Evolutionary conservation across 2,113 vertebrate species (phyloP).

Genomic region (Chitala chitala): DNA sequence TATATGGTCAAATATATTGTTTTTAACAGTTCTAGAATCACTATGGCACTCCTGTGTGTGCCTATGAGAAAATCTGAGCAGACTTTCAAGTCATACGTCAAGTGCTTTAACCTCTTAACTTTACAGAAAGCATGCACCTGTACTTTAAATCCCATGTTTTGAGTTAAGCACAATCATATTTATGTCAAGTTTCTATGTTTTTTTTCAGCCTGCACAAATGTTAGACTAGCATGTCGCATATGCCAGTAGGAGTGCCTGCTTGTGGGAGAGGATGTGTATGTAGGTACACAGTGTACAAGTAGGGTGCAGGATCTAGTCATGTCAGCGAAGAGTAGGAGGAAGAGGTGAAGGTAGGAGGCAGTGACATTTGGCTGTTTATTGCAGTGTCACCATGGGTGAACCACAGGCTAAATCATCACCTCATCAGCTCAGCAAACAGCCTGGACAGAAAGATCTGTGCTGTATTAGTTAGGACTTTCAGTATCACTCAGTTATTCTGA

Average conservation of each 20-base stretch:
- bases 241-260: conserved; percentile 18
- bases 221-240: too few species aligned
- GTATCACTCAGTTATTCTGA: neutral
- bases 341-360: neutral
- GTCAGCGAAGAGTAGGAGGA: neutral
- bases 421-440: neutral
- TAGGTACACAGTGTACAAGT: neutral
- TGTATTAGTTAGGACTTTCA: neutral
- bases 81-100: conserved; percentile 52
- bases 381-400: neutral
- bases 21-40: too few species aligned
- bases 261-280: conserved; percentile 12
- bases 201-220: too few species aligned
- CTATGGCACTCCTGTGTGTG: too few species aligned
- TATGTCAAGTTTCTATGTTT: neutral
- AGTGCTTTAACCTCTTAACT: conserved; percentile 26
- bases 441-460: neutral
- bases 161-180: too few species aligned
- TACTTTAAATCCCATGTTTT: too few species aligned
- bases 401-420: neutral
- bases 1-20: too few species aligned
- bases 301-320: neutral
- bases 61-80: too few species aligned
- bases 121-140: neutral
- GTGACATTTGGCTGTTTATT: conserved; percentile 12